phyloP scores from a whole-genome alignment of 2,113 vertebrate species.

The Zapornia atra region DNA sequence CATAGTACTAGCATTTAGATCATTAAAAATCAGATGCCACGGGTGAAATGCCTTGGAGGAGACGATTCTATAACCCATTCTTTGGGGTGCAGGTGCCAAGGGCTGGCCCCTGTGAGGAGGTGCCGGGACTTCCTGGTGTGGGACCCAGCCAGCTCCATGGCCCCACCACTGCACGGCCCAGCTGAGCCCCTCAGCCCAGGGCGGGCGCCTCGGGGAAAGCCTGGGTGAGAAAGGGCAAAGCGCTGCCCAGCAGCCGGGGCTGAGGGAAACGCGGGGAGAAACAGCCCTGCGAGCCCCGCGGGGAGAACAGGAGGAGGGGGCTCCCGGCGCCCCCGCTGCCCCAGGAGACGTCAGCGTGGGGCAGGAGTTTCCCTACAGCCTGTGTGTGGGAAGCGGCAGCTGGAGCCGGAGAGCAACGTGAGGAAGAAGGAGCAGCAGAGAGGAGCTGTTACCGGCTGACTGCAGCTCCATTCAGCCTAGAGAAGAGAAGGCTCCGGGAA shows the following conservation, averaged over 20 bases:
- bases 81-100: background rate
- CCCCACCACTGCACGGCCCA: no score
- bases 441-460: accelerated
- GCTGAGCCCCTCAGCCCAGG: no score
- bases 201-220: no score
- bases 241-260: background rate
- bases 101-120: no score
- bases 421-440: background rate
- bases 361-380: no score
- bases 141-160: accelerated
- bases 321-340: background rate
- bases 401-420: no score
- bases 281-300: background rate
- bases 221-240: no score
- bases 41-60: background rate
- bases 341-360: accelerated
- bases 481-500: no score
- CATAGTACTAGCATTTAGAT: background rate
- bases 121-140: accelerated
- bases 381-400: no score
- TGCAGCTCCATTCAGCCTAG: background rate
- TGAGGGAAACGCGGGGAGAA: background rate
- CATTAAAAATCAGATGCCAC: background rate
- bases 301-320: background rate
- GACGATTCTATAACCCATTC: background rate